Base-by-base conservation (phyloP, 2,888 invertebrate species). In the Pyrgus malvae region DNA sequence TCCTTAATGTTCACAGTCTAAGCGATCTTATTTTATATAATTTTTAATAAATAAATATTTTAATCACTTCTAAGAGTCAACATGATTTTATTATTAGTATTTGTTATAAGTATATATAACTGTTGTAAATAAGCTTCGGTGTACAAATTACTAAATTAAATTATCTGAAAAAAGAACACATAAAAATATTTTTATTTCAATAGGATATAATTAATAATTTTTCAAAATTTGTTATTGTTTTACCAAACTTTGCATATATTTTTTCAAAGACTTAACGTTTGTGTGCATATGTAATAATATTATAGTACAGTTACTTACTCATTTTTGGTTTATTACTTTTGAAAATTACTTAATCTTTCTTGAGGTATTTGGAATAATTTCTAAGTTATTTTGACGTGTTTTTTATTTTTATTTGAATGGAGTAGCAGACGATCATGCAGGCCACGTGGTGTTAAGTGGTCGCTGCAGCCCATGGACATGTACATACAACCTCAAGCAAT, bases 1-100 rank as follows among this genome's bases (percentile, higher is more conserved):
- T 62, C 35, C 58, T 63, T 60, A 61, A 61, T 57, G 67, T 62
- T 67, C 71, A 75, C 79, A 75, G 76, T 76, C 77, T 82, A 83
- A 70, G 73, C 76, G 67, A 60, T 66, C 64, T 65, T 68, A 64
- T 54, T 63, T 55, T 60, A 57, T 60, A 59, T 37, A 57, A 58
- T 62, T 63, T 63, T 63, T 60, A 60, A 38, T 56, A 57, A 56
- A 40, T 50, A 58, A 55, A 58, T 51, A 51, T 27, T 57, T 55
- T 51, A 46, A 56, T 48, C 42, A 59, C 40, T 42, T 57, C 49
- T 58, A 57, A 48, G 21, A 25, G 23, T 29, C 44, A 49, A 44
- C 31, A 44, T 44, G 33, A 49, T 50, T n/a, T n/a, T n/a, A n/a
- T n/a, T 51, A 58, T 45, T 55, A 50, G 54, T 49, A 16, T n/a